Percentiles rank a stretch among this genome's conserved stretches.
These are phyloP conservation scores for Triops longicaudatus DNA, from an alignment of 1,140 invertebrate genomes.

Conservation along the genomic window DNA sequence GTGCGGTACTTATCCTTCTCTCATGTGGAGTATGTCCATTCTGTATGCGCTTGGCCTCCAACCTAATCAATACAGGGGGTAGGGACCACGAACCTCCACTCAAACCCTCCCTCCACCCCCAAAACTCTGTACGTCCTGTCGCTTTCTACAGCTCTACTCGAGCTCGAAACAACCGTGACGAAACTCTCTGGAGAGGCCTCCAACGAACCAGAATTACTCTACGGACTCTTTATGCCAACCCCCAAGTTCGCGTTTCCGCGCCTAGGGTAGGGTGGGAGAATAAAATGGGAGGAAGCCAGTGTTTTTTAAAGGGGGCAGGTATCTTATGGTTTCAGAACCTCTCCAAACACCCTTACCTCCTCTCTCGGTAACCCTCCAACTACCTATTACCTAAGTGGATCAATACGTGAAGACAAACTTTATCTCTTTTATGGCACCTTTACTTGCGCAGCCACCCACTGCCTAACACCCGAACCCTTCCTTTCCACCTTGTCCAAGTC, in stretches of 20 bases:
- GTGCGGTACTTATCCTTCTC: conserved; percentile 4
- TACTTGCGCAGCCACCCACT: not conserved
- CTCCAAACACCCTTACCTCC: not conserved
- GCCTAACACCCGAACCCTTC: not conserved
- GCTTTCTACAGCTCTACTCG: not conserved
- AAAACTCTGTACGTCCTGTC: not conserved
- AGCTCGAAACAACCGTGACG: conserved; percentile 10
- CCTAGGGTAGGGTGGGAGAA: not conserved
- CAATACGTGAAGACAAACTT: conserved; percentile 7
- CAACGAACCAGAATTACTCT: not conserved
- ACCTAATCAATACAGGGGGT: not conserved
- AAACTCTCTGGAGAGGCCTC: not conserved
- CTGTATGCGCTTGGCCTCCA: not conserved
- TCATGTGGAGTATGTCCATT: conserved; percentile 6
- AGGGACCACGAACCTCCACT: not conserved
- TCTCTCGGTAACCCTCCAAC: not conserved
- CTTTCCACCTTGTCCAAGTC: not conserved
- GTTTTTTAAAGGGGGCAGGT: not conserved
- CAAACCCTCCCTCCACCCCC: not conserved
- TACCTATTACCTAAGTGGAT: not conserved
- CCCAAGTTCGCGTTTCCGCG: not conserved
- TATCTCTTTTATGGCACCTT: conserved; percentile 13
- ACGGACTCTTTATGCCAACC: not conserved
- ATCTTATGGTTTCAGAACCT: too few species aligned
- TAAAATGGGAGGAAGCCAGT: not conserved